A percentile compares a stretch with the other conserved stretches of the same genome.
Conservation (phyloP, 2,888 invertebrate genomes). For the Conistra vaccinii region DNA sequence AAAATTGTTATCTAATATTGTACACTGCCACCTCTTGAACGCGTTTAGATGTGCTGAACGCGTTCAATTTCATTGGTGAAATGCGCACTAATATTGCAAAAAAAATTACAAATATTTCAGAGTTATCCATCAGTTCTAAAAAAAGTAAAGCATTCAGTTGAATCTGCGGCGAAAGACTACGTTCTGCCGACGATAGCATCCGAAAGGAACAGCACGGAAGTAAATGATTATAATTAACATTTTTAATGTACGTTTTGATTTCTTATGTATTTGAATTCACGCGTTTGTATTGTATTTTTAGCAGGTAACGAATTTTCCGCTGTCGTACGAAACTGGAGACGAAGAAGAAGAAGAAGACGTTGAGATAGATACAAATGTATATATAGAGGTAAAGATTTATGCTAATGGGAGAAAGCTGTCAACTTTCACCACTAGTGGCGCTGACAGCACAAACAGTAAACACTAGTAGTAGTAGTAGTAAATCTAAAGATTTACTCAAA, state of each 20-base stretch:
- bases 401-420: neutral
- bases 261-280: neutral
- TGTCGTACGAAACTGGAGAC: constrained; percentile 80
- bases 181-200: constrained; percentile 84
- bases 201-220: constrained; percentile 75
- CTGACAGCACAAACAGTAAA: neutral
- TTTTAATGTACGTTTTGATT: neutral
- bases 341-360: constrained; percentile 77
- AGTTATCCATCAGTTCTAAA: constrained; percentile 86
- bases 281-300: neutral
- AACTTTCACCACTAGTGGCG: neutral
- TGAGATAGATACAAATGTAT: constrained; percentile 67
- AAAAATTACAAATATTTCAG: constrained; percentile 65
- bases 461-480: neutral
- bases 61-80: too few relatives aligned
- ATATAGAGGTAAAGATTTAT: constrained; percentile 73
- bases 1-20: too few relatives aligned
- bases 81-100: too few relatives aligned
- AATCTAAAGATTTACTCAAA: neutral
- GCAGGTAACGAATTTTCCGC: constrained; percentile 66
- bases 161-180: constrained; percentile 84
- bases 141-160: constrained; percentile 83
- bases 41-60: too few relatives aligned
- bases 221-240: constrained; percentile 59
- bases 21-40: too few relatives aligned